phyloP scores from a whole-genome alignment of 2,888 invertebrate species.

The Platycheirus albimanus region DNA sequence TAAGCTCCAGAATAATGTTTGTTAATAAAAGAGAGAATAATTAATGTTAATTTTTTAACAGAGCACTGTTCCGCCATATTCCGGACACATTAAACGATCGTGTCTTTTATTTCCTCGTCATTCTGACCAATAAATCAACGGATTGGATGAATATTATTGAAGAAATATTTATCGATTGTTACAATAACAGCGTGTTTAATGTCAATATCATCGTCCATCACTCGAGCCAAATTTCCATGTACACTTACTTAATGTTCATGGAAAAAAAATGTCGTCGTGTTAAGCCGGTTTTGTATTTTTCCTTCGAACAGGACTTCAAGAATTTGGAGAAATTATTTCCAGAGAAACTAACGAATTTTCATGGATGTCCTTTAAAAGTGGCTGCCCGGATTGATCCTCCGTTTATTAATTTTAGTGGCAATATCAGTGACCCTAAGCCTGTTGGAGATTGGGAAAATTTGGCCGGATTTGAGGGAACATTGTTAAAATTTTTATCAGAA shows the following conservation, averaged over 20 bases:
- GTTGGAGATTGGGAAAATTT: slow-evolving; percentile 74
- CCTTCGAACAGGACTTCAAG: slow-evolving; percentile 34
- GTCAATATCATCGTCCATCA: background rate
- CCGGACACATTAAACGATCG: background rate
- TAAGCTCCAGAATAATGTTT: too few species aligned
- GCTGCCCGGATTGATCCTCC: slow-evolving; percentile 76
- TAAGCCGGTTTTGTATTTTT: too few species aligned
- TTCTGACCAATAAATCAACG: background rate
- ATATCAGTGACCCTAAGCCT: slow-evolving; percentile 67
- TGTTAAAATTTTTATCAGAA: slow-evolving; percentile 76
- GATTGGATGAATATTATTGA: background rate
- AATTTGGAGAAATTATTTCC: slow-evolving; percentile 75
- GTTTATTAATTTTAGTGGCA: slow-evolving; percentile 76
- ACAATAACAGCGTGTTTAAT: background rate
- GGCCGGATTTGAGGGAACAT: slow-evolving; percentile 78
- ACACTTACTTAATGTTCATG: background rate
- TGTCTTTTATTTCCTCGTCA: background rate
- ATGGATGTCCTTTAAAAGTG: slow-evolving; percentile 77
- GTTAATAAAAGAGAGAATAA: too few species aligned
- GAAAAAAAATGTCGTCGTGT: background rate
- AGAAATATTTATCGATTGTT: background rate
- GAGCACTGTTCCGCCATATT: too few species aligned
- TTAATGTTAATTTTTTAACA: too few species aligned
- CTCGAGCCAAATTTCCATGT: background rate
- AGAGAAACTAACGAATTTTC: slow-evolving; percentile 67